phyloP scores from a whole-genome alignment of 2,113 vertebrate species.

The Anas platyrhynchos region DNA sequence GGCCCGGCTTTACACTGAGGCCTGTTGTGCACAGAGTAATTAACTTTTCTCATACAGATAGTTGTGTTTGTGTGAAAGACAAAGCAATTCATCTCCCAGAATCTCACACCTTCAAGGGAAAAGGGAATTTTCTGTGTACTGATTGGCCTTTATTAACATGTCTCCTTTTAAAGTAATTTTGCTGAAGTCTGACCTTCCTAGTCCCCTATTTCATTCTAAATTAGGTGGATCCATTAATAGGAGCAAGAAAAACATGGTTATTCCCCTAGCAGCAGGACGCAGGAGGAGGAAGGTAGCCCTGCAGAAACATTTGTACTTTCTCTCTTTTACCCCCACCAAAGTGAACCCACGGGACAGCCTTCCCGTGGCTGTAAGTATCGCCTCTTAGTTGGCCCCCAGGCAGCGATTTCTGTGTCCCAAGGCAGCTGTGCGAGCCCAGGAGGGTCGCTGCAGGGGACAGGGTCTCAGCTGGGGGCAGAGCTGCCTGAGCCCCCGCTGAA shows the following conservation, averaged over 20 bases:
- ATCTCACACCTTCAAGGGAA: background rate
- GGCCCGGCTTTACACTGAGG: background rate
- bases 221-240: rapidly evolving
- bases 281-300: background rate
- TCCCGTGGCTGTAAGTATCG: rapidly evolving
- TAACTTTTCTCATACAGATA: background rate
- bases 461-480: background rate
- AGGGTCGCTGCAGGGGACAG: background rate
- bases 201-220: background rate
- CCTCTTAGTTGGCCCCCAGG: background rate
- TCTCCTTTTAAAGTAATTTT: background rate
- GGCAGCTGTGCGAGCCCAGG: rapidly evolving
- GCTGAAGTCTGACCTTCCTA: background rate
- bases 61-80: background rate
- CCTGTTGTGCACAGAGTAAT: background rate
- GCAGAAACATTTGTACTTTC: background rate
- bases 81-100: background rate
- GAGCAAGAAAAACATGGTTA: background rate
- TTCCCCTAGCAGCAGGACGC: background rate
- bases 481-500: background rate
- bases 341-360: background rate
- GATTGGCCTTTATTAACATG: background rate
- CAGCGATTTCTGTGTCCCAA: background rate
- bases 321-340: background rate
- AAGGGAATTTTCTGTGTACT: background rate